These are phyloP conservation scores for Cataglyphis altisquamis DNA, from an alignment of 2,888 invertebrate species.

Conservation along the genomic window DNA sequence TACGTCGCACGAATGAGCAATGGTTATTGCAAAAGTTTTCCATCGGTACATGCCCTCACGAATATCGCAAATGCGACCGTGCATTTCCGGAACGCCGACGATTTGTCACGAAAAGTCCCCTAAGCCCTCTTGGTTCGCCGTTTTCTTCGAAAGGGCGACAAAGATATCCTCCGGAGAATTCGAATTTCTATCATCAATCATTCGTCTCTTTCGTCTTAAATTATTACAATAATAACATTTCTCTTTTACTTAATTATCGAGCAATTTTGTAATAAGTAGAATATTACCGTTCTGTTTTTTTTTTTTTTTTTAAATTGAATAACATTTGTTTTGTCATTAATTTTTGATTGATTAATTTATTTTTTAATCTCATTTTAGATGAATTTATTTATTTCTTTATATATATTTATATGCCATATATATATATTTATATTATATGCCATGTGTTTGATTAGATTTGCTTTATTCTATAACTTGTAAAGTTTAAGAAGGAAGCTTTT, in stretches of 20 bases:
- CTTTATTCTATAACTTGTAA: not conserved
- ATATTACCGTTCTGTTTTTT: not conserved
- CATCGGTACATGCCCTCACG: slow-evolving; percentile 60
- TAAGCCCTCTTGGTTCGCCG: slow-evolving; percentile 34
- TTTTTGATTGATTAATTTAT: not conserved
- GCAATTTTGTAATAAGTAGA: not conserved
- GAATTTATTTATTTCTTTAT: not conserved
- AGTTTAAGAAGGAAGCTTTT: not conserved
- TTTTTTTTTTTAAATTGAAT: not conserved
- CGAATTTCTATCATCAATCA: slow-evolving; percentile 43
- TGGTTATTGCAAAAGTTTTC: slow-evolving; percentile 79
- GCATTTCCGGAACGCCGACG: slow-evolving; percentile 65
- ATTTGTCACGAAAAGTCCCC: slow-evolving; percentile 70
- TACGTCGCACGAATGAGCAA: slow-evolving; percentile 75
- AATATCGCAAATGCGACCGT: slow-evolving; percentile 63
- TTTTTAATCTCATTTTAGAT: not conserved
- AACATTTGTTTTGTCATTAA: not conserved
- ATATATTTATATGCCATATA: not conserved
- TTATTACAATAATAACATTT: not conserved
- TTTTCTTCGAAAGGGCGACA: slow-evolving; percentile 16
- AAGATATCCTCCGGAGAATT: slow-evolving; percentile 5
- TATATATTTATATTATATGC: not conserved
- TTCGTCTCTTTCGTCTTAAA: not conserved
- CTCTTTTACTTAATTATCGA: not conserved
- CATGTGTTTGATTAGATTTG: not conserved